These are phyloP conservation scores for Branchipolynoe longqiensis DNA, from an alignment of 2,888 invertebrate genomes.

Conservation along the genomic window DNA sequence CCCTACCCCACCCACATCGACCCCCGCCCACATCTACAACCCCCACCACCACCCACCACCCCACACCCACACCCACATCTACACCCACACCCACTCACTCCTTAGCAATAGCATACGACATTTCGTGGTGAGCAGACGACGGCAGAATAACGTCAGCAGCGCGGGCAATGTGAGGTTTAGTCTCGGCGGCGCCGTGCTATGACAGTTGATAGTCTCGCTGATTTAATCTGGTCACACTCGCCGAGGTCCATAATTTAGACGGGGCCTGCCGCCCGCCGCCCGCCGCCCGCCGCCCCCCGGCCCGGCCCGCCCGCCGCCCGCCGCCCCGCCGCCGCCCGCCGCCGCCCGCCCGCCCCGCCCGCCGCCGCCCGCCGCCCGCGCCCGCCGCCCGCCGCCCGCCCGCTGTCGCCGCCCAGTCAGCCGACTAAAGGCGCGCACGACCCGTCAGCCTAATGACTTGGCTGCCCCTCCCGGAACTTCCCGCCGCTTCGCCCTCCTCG, in stretches of 20 bases:
- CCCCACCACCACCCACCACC: too few species aligned
- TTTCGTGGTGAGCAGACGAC: too few species aligned
- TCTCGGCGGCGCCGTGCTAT: slow-evolving; percentile 23
- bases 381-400: too few species aligned
- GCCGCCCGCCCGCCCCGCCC: not conserved
- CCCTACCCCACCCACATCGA: too few species aligned
- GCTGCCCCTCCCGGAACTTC: slow-evolving; percentile 4
- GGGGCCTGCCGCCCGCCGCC: not conserved
- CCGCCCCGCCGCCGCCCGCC: not conserved
- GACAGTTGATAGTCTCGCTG: slow-evolving; percentile 53
- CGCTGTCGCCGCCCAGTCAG: slow-evolving; percentile 5
- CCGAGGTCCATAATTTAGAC: slow-evolving; percentile 39
- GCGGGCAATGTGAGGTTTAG: too few species aligned
- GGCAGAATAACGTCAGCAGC: too few species aligned
- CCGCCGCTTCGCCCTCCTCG: not conserved
- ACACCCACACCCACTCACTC: too few species aligned
- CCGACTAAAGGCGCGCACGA: slow-evolving; percentile 1
- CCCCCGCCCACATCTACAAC: too few species aligned
- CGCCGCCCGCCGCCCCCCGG: not conserved
- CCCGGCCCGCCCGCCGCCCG: not conserved
- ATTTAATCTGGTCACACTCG: slow-evolving; percentile 50
- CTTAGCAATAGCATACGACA: too few species aligned
- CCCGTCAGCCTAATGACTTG: slow-evolving; percentile 19
- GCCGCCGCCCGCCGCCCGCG: not conserved
- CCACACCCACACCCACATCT: too few species aligned